Conservation (phyloP, 2,113 vertebrate species). For the Anhinga rufa region DNA sequence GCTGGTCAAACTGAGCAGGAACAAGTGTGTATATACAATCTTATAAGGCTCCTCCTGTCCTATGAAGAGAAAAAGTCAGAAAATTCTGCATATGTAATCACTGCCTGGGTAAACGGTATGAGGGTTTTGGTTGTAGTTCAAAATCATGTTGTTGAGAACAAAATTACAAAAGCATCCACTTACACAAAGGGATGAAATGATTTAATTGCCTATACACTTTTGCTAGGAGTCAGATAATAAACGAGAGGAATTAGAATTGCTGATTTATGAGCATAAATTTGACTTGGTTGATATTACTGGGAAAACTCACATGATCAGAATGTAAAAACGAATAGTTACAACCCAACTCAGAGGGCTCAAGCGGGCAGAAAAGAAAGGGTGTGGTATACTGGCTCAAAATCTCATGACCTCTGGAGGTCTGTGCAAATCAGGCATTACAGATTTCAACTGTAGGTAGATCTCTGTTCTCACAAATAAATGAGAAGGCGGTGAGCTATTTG, state of each 20-base stretch:
- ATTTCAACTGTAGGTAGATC: not conserved
- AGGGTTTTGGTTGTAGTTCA: not conserved
- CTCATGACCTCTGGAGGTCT: not conserved
- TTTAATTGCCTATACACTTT: not conserved
- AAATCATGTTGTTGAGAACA: not conserved
- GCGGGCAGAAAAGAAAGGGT: not conserved
- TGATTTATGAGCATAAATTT: constrained; percentile 17
- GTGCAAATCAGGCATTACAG: not conserved
- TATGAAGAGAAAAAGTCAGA: not conserved
- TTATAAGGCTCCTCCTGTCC: not conserved
- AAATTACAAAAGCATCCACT: constrained; percentile 11
- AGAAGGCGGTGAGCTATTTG: not conserved
- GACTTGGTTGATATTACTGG: not conserved
- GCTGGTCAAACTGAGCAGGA: not conserved
- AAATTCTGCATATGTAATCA: not conserved
- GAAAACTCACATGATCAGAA: not conserved
- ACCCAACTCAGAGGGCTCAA: not conserved
- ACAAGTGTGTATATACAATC: not conserved
- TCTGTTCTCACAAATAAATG: not conserved
- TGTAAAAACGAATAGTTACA: not conserved
- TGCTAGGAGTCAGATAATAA: not conserved
- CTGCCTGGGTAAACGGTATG: not conserved
- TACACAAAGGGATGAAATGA: not conserved
- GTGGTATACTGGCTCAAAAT: not conserved
- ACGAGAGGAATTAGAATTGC: not conserved